A percentile compares a stretch with the other conserved stretches of the same genome.
These are phyloP conservation scores for Bolborhynchus lineola DNA, from an alignment of 2,113 vertebrate species.

Conservation along the genomic window DNA sequence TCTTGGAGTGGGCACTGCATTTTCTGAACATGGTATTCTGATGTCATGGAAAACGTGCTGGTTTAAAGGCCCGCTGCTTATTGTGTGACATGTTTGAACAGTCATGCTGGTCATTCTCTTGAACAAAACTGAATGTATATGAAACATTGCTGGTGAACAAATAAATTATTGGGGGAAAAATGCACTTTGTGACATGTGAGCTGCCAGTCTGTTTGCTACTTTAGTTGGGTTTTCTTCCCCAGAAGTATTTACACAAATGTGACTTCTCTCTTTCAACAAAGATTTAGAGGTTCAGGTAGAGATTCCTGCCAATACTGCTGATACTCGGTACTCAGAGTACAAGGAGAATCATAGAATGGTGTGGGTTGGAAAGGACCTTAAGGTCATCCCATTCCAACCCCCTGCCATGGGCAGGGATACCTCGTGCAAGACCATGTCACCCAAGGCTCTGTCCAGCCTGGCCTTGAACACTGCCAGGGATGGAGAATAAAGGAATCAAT, in stretches of 20 bases:
- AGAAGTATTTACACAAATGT: not conserved
- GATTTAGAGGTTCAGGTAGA: not conserved
- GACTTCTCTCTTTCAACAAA: not conserved
- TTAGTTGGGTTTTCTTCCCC: not conserved
- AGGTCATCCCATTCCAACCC: not conserved
- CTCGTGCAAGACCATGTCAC: not conserved
- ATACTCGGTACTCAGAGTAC: not conserved
- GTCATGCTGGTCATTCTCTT: not conserved
- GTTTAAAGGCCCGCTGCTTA: not conserved
- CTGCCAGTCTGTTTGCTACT: not conserved
- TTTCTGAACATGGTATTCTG: not conserved
- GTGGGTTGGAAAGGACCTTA: not conserved
- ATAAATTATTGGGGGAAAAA: conserved; percentile 38
- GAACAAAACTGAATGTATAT: conserved; percentile 33
- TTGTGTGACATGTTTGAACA: not conserved
- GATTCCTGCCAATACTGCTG: not conserved
- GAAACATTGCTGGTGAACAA: conserved; percentile 22
- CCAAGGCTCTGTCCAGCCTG: not conserved
- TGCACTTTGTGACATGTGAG: not conserved
- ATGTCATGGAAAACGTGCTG: not conserved
- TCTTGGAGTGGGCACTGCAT: not conserved
- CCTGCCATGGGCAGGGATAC: not conserved
- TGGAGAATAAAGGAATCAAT: not conserved
- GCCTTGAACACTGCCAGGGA: not conserved
- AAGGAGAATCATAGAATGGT: not conserved